Conservation (phyloP, 2,113 vertebrate genomes). For the Prochilodus magdalenae region DNA sequence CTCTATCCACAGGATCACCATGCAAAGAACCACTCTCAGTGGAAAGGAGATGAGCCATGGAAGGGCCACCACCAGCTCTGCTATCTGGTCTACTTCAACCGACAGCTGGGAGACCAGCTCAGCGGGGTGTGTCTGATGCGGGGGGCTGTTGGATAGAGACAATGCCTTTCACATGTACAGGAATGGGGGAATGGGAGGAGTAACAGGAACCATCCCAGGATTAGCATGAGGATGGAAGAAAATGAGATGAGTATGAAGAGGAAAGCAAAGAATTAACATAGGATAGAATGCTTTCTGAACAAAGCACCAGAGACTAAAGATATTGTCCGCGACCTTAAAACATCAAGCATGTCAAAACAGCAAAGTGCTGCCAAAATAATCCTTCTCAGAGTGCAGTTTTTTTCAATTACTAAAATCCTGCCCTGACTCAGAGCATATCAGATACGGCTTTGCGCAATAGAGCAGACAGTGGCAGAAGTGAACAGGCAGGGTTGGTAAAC, state of each 20-base stretch:
- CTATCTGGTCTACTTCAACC: constrained; percentile 67
- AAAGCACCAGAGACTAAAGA: neutral
- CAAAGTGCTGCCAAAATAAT: constrained; percentile 5
- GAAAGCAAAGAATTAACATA: neutral
- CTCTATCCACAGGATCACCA: constrained; percentile 72
- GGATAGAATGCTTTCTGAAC: neutral
- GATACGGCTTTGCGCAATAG: neutral
- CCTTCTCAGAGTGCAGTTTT: neutral
- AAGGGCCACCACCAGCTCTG: constrained; percentile 66
- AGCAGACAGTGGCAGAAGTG: neutral
- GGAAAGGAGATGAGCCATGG: constrained; percentile 71
- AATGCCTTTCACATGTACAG: constrained; percentile 60
- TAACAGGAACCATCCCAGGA: neutral
- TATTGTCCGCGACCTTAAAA: neutral
- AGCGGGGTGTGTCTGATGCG: constrained; percentile 58
- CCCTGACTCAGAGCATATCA: neutral
- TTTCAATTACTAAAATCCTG: neutral
- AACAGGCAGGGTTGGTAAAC: neutral
- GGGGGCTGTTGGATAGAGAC: constrained; percentile 63
- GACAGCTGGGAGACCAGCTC: constrained; percentile 70
- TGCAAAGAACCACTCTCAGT: constrained; percentile 67
- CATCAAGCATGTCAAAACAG: neutral
- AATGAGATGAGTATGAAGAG: constrained; percentile 13
- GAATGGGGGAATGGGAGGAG: constrained; percentile 30
- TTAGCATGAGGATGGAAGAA: neutral